phyloP scores from a whole-genome alignment of 2,797 vertebrate species.

The Urocyon cinereoargenteus region DNA sequence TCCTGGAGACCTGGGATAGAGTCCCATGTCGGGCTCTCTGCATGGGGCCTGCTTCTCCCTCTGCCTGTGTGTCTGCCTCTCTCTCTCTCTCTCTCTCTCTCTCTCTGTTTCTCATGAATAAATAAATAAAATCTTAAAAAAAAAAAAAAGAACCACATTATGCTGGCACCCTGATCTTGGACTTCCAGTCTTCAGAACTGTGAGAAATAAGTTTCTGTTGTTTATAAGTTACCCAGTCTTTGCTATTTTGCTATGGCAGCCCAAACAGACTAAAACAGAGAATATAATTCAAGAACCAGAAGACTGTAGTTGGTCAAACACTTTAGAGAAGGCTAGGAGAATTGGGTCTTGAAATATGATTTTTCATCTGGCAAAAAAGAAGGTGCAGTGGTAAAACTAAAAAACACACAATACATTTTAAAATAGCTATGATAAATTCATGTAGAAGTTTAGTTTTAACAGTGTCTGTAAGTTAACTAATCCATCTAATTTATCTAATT shows the following conservation, averaged over 20 bases:
- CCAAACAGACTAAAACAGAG: neutral
- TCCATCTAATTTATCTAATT: neutral
- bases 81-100: too few species aligned
- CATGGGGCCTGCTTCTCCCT: too few species aligned
- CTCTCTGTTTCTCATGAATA: too few species aligned
- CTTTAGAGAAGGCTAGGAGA: neutral
- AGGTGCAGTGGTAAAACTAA: neutral
- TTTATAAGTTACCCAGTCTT: neutral
- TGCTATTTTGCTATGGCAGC: neutral
- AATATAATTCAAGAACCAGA: neutral
- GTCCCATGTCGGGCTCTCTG: too few species aligned
- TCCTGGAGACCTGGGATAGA: too few species aligned
- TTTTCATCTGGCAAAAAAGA: slow-evolving; percentile 42
- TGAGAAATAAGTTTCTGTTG: neutral
- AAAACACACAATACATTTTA: neutral
- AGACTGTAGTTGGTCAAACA: neutral
- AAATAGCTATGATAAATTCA: slow-evolving; percentile 1
- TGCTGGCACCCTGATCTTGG: neutral
- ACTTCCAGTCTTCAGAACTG: neutral
- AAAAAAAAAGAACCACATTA: neutral
- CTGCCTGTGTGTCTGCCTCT: too few species aligned
- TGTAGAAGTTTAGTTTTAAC: neutral
- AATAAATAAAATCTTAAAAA: too few species aligned
- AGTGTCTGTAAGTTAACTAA: slow-evolving; percentile 37
- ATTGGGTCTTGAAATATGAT: neutral